Percentiles rank a stretch among this genome's conserved stretches.
Evolutionary conservation across 1,140 invertebrate genomes (phyloP).

Genomic region (Conus ventricosus): DNA sequence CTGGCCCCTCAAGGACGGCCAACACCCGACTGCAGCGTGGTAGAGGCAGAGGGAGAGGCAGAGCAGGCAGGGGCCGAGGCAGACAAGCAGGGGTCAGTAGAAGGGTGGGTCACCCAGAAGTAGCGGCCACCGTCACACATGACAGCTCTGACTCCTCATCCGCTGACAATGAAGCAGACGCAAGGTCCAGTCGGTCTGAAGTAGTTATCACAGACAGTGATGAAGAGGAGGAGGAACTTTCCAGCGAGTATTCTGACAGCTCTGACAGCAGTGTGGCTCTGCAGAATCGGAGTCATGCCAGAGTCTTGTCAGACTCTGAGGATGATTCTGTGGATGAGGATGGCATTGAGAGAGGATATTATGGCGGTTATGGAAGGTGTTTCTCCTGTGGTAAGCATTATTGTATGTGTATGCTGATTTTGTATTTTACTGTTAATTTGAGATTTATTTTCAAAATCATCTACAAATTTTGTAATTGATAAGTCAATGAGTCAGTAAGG

Average conservation of each 20-base stretch:
- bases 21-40: neutral
- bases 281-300: neutral
- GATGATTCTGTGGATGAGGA: constrained; percentile 48
- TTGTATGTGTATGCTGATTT: neutral
- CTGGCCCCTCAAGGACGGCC: constrained; percentile 28
- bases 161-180: neutral
- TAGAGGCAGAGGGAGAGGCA: constrained; percentile 29
- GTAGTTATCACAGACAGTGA: neutral
- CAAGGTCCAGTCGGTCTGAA: neutral
- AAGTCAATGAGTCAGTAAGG: neutral
- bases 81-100: neutral
- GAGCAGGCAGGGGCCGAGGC: neutral
- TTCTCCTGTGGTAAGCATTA: constrained; percentile 60
- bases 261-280: neutral
- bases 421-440: too few relatives aligned
- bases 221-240: neutral
- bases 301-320: neutral
- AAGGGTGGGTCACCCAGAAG: neutral
- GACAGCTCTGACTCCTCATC: neutral
- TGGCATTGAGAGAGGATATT: constrained; percentile 46
- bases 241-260: neutral
- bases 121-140: neutral
- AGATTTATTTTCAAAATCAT: too few relatives aligned
- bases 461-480: too few relatives aligned
- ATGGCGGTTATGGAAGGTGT: constrained; percentile 62